phyloP scores from a whole-genome alignment of 2,888 invertebrate species.

The Luffia ferchaultella region DNA sequence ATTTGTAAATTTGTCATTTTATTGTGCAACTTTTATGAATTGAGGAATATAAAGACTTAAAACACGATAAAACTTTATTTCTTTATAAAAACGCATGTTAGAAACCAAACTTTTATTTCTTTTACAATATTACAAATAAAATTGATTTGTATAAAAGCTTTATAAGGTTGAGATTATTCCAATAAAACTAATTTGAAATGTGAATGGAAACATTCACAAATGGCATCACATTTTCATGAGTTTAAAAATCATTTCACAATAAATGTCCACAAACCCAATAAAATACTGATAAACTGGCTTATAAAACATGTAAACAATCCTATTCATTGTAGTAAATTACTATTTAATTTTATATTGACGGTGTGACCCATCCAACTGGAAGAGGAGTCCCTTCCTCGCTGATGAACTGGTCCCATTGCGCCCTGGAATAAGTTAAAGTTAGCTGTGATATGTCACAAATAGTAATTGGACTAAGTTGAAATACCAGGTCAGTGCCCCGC shows the following conservation, averaged over 20 bases:
- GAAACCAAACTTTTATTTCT: not conserved
- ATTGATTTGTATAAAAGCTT: conserved; percentile 12
- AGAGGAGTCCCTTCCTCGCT: conserved; percentile 63
- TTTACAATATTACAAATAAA: conserved; percentile 1
- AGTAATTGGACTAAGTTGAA: too few species aligned
- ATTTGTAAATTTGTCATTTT: not conserved
- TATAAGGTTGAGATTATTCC: conserved; percentile 4
- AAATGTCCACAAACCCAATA: too few species aligned
- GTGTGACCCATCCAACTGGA: conserved; percentile 78
- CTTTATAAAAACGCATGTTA: conserved; percentile 8
- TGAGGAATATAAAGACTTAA: not conserved
- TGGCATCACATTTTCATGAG: too few species aligned
- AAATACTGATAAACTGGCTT: too few species aligned
- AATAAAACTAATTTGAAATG: conserved; percentile 6
- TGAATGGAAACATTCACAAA: not conserved
- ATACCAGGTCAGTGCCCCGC: too few species aligned
- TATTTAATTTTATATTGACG: too few species aligned
- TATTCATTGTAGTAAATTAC: too few species aligned
- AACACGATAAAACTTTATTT: conserved; percentile 6
- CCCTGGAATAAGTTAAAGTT: conserved; percentile 46
- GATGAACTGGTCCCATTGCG: conserved; percentile 51
- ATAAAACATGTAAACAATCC: too few species aligned
- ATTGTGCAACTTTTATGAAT: not conserved
- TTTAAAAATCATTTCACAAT: too few species aligned
- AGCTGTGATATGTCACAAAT: too few species aligned